Evolutionary conservation across 2,888 invertebrate species (phyloP), one percentile per base, ranked within the genome.

Genomic region (Hedya salicella): DNA sequence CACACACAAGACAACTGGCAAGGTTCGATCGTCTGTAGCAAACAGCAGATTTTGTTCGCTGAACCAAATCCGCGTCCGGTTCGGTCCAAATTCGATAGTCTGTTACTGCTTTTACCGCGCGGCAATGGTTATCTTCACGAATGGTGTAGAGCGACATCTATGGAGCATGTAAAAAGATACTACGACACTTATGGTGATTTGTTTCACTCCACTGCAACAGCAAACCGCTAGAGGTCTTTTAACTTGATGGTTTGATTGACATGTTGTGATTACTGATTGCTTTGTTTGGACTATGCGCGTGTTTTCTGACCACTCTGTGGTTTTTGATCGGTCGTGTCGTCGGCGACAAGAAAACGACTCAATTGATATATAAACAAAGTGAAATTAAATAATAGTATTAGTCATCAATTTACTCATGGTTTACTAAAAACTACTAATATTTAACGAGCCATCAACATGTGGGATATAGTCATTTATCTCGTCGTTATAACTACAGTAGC

Each of bases 401-500:
- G n/a, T 42, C 25, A 56, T 16, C 2, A 19, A 39, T 53, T 53
- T 25, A 25, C 21, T 16, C 8, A 36, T 42, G 44, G 13, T 13
- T 1, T n/a, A 17, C 3, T n/a, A 32, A 46, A 32, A 13, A 44
- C 13, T 56, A 9, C 6, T 6, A 25, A 30, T 25, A 46, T 36
- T n/a, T 8, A 13, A 21, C 52, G 11, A 14, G 21, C n/a, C 14
- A 61, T 40, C 60, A 81, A 73, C 68, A 91, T 92, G 92, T 88
- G 88, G 85, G 89, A 90, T 70, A 89, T 88, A 83, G 80, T 89
- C 42, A 80, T 89, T 70, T 92, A 90, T 72, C 66, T 87, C 65
- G 75, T 87, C 68, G 78, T 90, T 52, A 80, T 90, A 61, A 82
- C 80, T 67, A 49, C 87, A 67, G 82, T 88, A 56, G 86, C 91